Percentiles rank a stretch among this genome's conserved stretches.
Evolutionary conservation across 1,140 invertebrate species (phyloP).

Genomic region (Zaprionus camerounensis): DNA sequence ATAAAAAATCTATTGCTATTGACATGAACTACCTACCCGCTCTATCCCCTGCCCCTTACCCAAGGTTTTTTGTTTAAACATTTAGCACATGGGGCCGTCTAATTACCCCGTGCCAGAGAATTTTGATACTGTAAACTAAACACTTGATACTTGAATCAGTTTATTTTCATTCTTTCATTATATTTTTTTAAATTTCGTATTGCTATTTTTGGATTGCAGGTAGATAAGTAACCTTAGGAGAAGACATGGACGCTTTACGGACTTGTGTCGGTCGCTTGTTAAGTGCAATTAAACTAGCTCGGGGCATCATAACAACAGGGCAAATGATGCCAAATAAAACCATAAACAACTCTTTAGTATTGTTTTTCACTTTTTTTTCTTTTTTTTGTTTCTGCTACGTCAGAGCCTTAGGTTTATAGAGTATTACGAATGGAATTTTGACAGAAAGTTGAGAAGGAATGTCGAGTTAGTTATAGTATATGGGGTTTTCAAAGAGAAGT

Average conservation of each 20-base stretch:
- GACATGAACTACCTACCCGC: background rate
- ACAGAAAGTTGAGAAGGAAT: background rate
- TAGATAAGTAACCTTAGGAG: constrained; percentile 13
- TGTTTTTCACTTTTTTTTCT: background rate
- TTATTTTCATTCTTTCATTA: background rate
- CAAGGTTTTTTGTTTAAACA: constrained; percentile 2
- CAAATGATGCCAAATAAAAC: constrained; percentile 14
- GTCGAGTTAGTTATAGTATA: background rate
- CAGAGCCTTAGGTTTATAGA: background rate
- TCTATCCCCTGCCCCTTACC: background rate
- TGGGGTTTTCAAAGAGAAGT: background rate
- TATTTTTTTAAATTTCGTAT: background rate
- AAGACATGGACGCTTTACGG: constrained; percentile 17
- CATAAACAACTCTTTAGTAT: constrained; percentile 16
- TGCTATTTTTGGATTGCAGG: constrained; percentile 1
- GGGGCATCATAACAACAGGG: background rate
- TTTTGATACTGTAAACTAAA: constrained; percentile 11
- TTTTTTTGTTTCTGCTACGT: background rate
- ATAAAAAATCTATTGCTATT: constrained; percentile 13
- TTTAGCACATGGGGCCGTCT: constrained; percentile 8
- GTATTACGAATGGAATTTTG: background rate
- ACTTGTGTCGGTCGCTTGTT: constrained; percentile 1
- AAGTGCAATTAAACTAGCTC: background rate
- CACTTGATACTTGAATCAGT: constrained; percentile 2
- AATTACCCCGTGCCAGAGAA: background rate